phyloP scores from a whole-genome alignment of 2,797 vertebrate species.

The Aplochiton taeniatus region DNA sequence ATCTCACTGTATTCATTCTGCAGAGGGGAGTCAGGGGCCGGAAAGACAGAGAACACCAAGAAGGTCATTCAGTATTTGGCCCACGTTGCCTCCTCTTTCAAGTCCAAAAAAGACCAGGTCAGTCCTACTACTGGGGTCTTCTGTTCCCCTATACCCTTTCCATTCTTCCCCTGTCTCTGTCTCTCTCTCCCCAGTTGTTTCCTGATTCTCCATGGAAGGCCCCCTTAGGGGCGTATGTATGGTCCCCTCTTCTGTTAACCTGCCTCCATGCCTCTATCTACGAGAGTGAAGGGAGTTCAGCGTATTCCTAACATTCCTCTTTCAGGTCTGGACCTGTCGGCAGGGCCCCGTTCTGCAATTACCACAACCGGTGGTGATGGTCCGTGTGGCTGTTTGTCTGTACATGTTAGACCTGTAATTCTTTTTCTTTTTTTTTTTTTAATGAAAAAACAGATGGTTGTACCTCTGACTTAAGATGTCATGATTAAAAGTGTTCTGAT shows the following conservation, averaged over 20 bases:
- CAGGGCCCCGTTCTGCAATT: conserved; percentile 15
- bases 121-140: conserved; percentile 49
- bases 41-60: conserved; percentile 98
- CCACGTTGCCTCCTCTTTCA: conserved; percentile 91
- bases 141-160: neutral
- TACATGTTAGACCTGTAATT: neutral
- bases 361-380: conserved; percentile 10
- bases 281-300: conserved; percentile 2
- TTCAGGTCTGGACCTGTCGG: conserved; percentile 57
- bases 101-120: conserved; percentile 96
- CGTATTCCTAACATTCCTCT: conserved; percentile 54
- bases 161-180: neutral
- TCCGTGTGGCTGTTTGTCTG: conserved; percentile 1
- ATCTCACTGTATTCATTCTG: neutral
- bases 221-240: neutral
- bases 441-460: too few species aligned
- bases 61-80: conserved; percentile 98
- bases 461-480: too few species aligned
- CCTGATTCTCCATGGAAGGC: neutral
- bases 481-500: too few species aligned
- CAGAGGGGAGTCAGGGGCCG: conserved; percentile 96
- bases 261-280: neutral
- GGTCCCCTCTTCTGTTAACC: neutral
- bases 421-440: too few species aligned
- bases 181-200: neutral